Conservation (phyloP, 1,140 invertebrate genomes). For the Drosophila jambulina region DNA sequence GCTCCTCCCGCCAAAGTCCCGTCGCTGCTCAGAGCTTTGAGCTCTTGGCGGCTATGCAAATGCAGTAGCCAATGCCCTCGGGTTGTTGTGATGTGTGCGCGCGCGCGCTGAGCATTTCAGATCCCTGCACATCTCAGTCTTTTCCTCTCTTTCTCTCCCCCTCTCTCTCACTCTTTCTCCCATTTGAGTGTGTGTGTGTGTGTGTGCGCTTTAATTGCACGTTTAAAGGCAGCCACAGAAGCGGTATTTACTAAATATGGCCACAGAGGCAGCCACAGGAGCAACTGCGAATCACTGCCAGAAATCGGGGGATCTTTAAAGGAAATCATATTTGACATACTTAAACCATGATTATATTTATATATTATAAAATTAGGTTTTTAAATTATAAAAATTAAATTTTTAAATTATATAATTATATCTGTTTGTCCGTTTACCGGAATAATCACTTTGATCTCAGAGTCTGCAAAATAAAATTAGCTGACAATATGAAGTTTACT, state of each 20-base stretch:
- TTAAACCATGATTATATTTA: too few relatives aligned
- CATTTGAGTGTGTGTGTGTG: slow-evolving; percentile 25
- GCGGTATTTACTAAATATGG: slow-evolving; percentile 83
- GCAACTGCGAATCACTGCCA: slow-evolving; percentile 5
- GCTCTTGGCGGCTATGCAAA: slow-evolving; percentile 80
- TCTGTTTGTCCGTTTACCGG: not conserved
- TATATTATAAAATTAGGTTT: too few relatives aligned
- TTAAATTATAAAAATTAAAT: too few relatives aligned
- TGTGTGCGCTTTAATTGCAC: slow-evolving; percentile 78
- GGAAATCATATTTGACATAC: not conserved
- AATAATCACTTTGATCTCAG: not conserved
- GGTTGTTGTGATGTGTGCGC: slow-evolving; percentile 83
- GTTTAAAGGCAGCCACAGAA: slow-evolving; percentile 82
- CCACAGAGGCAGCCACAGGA: slow-evolving; percentile 44
- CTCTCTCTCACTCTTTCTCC: slow-evolving; percentile 16
- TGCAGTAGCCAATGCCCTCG: slow-evolving; percentile 85
- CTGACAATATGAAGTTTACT: not conserved
- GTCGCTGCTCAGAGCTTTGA: slow-evolving; percentile 25
- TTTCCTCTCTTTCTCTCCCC: not conserved
- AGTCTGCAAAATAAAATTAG: not conserved
- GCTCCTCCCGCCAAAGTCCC: slow-evolving; percentile 14
- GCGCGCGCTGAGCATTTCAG: slow-evolving; percentile 59
- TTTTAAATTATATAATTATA: too few relatives aligned
- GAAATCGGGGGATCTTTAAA: not conserved
- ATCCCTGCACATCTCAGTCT: slow-evolving; percentile 18